Base-by-base conservation (phyloP, 2,888 invertebrate species). In the Euclidia mi region DNA sequence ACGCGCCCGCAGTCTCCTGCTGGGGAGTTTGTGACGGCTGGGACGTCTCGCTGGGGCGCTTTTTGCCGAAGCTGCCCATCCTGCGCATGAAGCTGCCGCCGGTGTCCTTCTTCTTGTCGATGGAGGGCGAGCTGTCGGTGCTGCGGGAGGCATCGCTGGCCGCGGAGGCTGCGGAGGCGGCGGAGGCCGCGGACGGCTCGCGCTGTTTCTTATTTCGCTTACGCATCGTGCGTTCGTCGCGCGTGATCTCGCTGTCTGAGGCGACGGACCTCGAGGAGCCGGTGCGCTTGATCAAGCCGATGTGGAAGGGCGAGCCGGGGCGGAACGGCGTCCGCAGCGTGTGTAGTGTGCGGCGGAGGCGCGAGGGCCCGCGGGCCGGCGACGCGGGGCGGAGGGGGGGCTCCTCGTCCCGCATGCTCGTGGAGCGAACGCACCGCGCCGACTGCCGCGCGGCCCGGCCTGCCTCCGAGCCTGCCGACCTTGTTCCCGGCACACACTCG, bases 281-380 rank as follows among this genome's bases (percentile, higher is more conserved):
- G 80, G 89, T 81, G 77, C 92, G 93, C 84, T 89, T 90, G 85
- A 89, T 82, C 84, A 93, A 83, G 72, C 89, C 91, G 84, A 94
- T 87, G 88, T 94, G 93, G 91, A 94, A 94, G 90, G 93, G 92
- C 89, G 94, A 92, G 76, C 88, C 89, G 86, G 90, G 87, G 78
- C 94, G 93, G 88, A 95, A 94, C 82, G 94, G 93, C 70, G 93
- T 87, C 74, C 94, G 90, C 55, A 95, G 88, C 85, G 94, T 82
- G 83, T 89, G 90, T 74, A 95, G 88, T 78, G 93, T 93, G 76
- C 92, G 93, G 67, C 91, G 92, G 70, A 95, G 88, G 68, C 93
- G 93, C 74, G 94, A 92, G 65, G 90, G 86, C 66, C 78, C 79
- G 59, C 78, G 81, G 65, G 73, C 79, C 78, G 69, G 82, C 60